phyloP scores from a whole-genome alignment of 2,113 vertebrate species.

The Pao palembangensis region DNA sequence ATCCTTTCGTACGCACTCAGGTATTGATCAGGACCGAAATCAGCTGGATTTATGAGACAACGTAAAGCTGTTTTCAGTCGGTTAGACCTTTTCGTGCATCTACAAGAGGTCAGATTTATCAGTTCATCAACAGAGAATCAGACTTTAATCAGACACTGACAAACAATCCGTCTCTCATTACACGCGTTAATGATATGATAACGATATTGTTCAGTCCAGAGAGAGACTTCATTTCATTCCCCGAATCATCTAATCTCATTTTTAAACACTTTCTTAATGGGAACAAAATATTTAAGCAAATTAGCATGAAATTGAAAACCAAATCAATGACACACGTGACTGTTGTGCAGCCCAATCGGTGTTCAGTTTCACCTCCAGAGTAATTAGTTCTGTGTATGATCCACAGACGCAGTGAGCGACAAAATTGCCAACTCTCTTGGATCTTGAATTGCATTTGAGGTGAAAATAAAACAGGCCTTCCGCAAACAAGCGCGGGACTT shows the following conservation, averaged over 20 bases:
- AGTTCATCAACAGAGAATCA: conserved; percentile 9
- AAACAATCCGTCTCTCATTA: conserved; percentile 14
- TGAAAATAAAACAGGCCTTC: conserved; percentile 5
- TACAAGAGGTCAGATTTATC: neutral
- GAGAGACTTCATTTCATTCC: conserved; percentile 24
- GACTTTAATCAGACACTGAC: conserved; percentile 17
- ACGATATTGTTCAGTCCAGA: conserved; percentile 13
- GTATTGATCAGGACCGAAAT: too few relatives aligned
- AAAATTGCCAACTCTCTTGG: too few relatives aligned
- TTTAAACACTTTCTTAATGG: conserved; percentile 4
- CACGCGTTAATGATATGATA: conserved; percentile 5
- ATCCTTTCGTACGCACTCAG: too few relatives aligned
- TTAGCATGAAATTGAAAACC: conserved; percentile 25
- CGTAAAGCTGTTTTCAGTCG: too few relatives aligned
- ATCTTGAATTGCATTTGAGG: too few relatives aligned
- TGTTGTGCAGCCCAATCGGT: conserved; percentile 1
- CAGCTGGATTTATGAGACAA: too few relatives aligned
- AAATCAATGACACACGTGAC: neutral
- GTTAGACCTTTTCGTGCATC: too few relatives aligned
- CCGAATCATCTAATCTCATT: conserved; percentile 13
- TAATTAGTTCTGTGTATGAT: conserved; percentile 8
- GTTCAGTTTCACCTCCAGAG: conserved; percentile 8
- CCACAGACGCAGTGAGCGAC: too few relatives aligned
- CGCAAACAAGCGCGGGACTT: neutral
- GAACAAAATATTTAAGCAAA: conserved; percentile 6